Percentiles rank a stretch among this genome's conserved stretches.
phyloP scores from a whole-genome alignment of 2,888 invertebrate genomes.

The Apantesis nais region DNA sequence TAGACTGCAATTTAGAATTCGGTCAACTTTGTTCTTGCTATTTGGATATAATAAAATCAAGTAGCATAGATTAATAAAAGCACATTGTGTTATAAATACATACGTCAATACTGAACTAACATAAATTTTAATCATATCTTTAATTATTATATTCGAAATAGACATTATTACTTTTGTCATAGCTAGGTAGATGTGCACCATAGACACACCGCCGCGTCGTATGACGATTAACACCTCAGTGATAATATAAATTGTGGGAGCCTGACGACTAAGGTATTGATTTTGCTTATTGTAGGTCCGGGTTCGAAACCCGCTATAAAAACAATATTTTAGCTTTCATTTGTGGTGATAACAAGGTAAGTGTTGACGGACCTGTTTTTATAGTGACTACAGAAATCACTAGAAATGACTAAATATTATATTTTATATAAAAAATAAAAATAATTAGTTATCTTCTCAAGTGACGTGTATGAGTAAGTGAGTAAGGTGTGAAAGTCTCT shows the following conservation, averaged over 20 bases:
- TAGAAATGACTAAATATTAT: too few relatives aligned
- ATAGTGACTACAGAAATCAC: neutral
- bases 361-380: neutral
- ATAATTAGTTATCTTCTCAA: too few relatives aligned
- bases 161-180: neutral
- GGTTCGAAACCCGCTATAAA: neutral
- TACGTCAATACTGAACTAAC: neutral
- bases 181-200: neutral
- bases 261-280: neutral
- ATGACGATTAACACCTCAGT: neutral
- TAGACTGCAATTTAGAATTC: neutral
- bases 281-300: neutral
- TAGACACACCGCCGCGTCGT: neutral
- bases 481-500: too few relatives aligned
- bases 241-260: neutral
- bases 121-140: neutral
- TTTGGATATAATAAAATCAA: neutral
- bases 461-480: too few relatives aligned
- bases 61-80: neutral
- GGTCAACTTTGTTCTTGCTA: neutral
- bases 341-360: neutral
- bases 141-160: neutral
- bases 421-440: too few relatives aligned
- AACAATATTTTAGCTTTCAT: neutral
- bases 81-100: neutral